phyloP scores from a whole-genome alignment of 2,888 invertebrate genomes.

The Chironomus riparius region DNA sequence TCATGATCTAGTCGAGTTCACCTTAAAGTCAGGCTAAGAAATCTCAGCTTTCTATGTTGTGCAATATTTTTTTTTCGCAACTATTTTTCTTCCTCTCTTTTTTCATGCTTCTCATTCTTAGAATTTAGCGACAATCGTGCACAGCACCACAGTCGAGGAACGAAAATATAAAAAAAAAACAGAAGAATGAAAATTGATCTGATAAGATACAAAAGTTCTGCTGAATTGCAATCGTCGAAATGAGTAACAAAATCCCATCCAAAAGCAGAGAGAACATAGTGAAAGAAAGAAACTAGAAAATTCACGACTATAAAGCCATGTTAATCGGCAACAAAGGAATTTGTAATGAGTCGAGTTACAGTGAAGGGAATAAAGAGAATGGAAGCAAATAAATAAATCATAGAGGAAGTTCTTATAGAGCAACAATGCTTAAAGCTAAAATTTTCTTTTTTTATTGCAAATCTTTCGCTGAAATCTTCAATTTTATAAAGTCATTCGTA shows the following conservation, averaged over 20 bases:
- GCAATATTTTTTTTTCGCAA: background rate
- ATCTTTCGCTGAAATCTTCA: background rate
- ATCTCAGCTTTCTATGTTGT: background rate
- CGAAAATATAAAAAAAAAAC: too few relatives aligned
- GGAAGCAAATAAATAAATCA: slow-evolving; percentile 8
- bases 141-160: background rate
- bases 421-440: background rate
- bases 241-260: too few relatives aligned
- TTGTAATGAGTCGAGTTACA: background rate
- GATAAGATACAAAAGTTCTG: slow-evolving; percentile 3
- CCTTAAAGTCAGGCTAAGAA: background rate
- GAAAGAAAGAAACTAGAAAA: background rate
- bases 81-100: background rate
- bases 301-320: slow-evolving; percentile 4
- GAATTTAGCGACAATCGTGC: slow-evolving; percentile 8
- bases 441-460: background rate
- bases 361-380: background rate
- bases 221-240: background rate
- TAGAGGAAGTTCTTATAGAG: background rate
- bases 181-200: slow-evolving; percentile 2
- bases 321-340: slow-evolving; percentile 8
- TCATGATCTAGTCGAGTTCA: background rate
- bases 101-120: background rate
- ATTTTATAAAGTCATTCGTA: background rate
- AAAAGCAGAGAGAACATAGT: background rate